These are phyloP conservation scores for Solen grandis DNA, from an alignment of 1,140 invertebrate genomes.

Conservation along the genomic window DNA sequence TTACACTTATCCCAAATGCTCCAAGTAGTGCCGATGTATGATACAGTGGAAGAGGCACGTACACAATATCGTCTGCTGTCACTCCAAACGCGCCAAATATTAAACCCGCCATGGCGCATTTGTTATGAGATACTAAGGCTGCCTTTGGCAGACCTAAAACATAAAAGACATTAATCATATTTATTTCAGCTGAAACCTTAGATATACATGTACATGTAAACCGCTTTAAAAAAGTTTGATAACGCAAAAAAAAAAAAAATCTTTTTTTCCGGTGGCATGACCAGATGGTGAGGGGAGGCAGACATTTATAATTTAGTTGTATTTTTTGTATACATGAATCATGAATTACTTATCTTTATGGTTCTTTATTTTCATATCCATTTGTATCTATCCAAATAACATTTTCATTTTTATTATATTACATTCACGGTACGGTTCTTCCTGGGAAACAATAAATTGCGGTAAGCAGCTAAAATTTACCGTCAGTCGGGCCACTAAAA, in stretches of 20 bases:
- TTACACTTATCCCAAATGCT: too few relatives aligned
- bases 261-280: neutral
- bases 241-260: neutral
- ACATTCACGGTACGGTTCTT: too few relatives aligned
- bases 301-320: neutral
- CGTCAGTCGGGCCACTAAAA: too few relatives aligned
- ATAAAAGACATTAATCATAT: neutral
- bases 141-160: conserved; percentile 63
- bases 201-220: neutral
- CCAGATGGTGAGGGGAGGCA: neutral
- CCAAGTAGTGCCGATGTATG: conserved; percentile 61
- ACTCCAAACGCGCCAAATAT: conserved; percentile 39
- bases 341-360: too few relatives aligned
- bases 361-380: too few relatives aligned
- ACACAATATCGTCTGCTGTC: conserved; percentile 61
- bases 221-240: neutral
- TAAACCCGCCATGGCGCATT: conserved; percentile 16
- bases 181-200: too few relatives aligned
- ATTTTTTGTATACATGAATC: neutral
- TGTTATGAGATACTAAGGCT: conserved; percentile 59
- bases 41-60: conserved; percentile 69
- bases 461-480: too few relatives aligned
- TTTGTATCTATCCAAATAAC: too few relatives aligned
- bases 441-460: too few relatives aligned
- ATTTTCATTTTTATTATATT: too few relatives aligned